Base-by-base conservation (phyloP, 2,888 invertebrate species). In the Drosophila infuscata region DNA sequence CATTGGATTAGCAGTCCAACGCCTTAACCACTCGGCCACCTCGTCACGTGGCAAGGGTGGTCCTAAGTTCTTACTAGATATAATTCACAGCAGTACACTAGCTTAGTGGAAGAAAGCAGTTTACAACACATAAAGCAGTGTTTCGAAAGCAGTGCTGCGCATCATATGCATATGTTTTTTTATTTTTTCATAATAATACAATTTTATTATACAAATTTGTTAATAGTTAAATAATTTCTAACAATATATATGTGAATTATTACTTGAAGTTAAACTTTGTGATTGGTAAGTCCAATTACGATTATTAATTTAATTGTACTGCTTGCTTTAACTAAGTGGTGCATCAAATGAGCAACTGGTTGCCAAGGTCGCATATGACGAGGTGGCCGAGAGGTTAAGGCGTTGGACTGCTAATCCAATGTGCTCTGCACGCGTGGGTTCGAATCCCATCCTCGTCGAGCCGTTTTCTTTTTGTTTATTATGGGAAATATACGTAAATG, bases 381-480 rank as follows among this genome's bases (percentile, higher is more conserved):
- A 96, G 96, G 96, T 96, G 96, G 96, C 96, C 96, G 96, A 96
- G 96, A 95, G 96, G 96, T 96, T 96, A 96, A 96, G 96, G 96
- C 95, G 96, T 95, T 96, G 95, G 96, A 96, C 96, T 96, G 96
- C 96, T 96, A 96, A 96, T 96, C 96, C 96, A 96, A 96, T 96
- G 96, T 95, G 96, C 95, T 96, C 95, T 96, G 96, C 96, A 96
- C 96, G 96, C 96, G 96, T 96, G 96, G 96, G 96, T 96, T 96
- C 96, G 96, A 96, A 96, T 96, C 96, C 96, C 96, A 95, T 96
- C 96, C 95, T 95, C 95, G 95, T 95, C 95, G 95, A 29, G 96
- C 96, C 96, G 95, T 25, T 0, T 46, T 8, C 1, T 46, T 46
- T 46, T 46, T 46, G 7, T 8, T 8, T 46, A 25, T 46, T 46